Conservation (phyloP, 2,797 vertebrate genomes). For the Siniperca scherzeri region DNA sequence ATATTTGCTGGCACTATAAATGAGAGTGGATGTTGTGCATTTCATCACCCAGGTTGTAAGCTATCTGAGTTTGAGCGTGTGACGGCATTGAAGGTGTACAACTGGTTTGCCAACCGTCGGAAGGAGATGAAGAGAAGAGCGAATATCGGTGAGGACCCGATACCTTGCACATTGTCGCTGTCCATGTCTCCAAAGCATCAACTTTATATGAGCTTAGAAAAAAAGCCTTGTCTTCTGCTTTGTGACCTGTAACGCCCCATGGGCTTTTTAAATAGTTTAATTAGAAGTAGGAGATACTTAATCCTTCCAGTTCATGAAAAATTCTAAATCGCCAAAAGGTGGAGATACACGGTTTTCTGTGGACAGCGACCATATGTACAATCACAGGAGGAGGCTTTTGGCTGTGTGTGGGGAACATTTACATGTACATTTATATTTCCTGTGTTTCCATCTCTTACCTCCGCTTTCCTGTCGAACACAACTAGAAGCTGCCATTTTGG, state of each 20-base stretch:
- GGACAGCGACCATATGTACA: not conserved
- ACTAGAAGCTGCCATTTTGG: conserved; percentile 90
- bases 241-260: not conserved
- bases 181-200: not conserved
- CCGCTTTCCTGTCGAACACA: conserved; percentile 11
- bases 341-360: not conserved
- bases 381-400: not conserved
- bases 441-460: not conserved
- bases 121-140: conserved; percentile 92
- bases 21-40: not conserved
- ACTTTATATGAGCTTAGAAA: not conserved
- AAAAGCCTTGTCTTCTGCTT: not conserved
- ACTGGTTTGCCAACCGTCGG: conserved; percentile 91
- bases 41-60: conserved; percentile 82
- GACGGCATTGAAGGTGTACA: conserved; percentile 90
- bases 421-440: not conserved
- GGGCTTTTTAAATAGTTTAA: not conserved
- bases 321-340: not conserved
- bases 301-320: too few species aligned
- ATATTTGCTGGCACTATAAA: not conserved
- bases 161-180: too few species aligned
- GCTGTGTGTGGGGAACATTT: too few species aligned
- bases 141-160: conserved; percentile 85
- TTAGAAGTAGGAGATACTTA: not conserved
- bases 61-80: conserved; percentile 90